Evolutionary conservation across 2,888 invertebrate species (phyloP), one percentile per base, ranked within the genome.

Genomic region (Graphium colonna): DNA sequence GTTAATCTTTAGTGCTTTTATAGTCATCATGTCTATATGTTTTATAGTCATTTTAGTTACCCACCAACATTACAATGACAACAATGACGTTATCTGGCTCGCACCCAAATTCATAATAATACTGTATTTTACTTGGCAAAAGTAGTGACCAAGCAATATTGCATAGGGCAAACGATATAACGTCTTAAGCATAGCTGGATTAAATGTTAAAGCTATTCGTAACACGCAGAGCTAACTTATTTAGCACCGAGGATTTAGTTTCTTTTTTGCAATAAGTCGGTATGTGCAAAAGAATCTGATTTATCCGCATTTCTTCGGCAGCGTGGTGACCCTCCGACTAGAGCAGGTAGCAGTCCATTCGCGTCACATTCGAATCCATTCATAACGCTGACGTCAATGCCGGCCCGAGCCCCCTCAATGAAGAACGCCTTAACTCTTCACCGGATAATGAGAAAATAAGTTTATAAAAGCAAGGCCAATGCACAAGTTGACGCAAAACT

Each of bases 381-480:
- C 75, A 76, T 64, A 61, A 63, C 60, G 61, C 56, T 69, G 72
- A 73, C 67, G 71, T 68, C 68, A 74, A 67, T 60, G 57, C 57
- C 54, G 56, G 31, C 21, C 36, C 38, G 45, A 52, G 54, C 60
- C 62, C 67, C 57, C 55, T 59, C 48, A 62, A 58, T 46, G 52
- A 65, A 66, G 59, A 57, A 47, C 52, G 63, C 67, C 63, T 57
- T 58, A 50, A 63, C 57, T 56, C 60, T 62, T 63, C 55, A 60
- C 62, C 55, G 57, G 51, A 53, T 21, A 51, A 51, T 51, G 52
- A 45, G 57, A 57, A 61, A 55, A 55, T 55, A 60, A 57, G 28
- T 36, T 26, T 39, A 9, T 31, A 31, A 31, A 21, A 21, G 21
- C 21, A 5, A 21, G 21, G 21, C 21, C n/a, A 28, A 15, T 43